These are phyloP conservation scores for Discoglossus pictus DNA, from an alignment of 2,797 vertebrate genomes.

Conservation along the genomic window DNA sequence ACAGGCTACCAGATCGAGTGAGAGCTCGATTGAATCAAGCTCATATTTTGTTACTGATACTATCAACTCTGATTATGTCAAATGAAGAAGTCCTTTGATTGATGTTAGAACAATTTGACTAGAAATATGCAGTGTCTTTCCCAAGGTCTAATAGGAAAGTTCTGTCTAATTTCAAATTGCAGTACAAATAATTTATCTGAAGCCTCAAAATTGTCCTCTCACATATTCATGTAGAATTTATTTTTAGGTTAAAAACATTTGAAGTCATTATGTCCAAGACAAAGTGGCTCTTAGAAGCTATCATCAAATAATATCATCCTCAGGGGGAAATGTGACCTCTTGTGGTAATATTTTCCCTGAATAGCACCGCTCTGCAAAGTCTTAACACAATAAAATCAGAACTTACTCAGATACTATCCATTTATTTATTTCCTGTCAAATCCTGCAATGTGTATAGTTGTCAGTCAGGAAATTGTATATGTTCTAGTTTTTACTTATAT, in stretches of 20 bases:
- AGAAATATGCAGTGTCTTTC: constrained; percentile 27
- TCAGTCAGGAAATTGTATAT: no score
- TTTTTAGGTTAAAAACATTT: constrained; percentile 12
- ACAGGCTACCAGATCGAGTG: no score
- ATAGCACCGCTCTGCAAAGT: background rate
- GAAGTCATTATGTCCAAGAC: constrained; percentile 15
- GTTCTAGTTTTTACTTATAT: no score
- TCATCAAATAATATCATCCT: background rate
- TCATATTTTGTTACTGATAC: background rate
- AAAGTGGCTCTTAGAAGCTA: constrained; percentile 8
- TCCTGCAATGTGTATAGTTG: no score
- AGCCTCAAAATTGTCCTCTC: constrained; percentile 17
- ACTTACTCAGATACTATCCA: no score
- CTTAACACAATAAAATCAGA: no score
- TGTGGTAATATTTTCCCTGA: background rate
- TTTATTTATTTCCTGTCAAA: no score
- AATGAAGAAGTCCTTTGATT: background rate
- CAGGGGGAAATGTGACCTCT: constrained; percentile 7
- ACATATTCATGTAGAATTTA: constrained; percentile 7
- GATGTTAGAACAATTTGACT: background rate
- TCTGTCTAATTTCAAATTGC: constrained; percentile 26
- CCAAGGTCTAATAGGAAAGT: constrained; percentile 14
- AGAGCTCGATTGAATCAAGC: no score
- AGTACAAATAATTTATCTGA: constrained; percentile 22
- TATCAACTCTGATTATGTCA: background rate